These are phyloP conservation scores for Zapus hudsonius DNA, from an alignment of 2,113 vertebrate genomes.

Conservation along the genomic window DNA sequence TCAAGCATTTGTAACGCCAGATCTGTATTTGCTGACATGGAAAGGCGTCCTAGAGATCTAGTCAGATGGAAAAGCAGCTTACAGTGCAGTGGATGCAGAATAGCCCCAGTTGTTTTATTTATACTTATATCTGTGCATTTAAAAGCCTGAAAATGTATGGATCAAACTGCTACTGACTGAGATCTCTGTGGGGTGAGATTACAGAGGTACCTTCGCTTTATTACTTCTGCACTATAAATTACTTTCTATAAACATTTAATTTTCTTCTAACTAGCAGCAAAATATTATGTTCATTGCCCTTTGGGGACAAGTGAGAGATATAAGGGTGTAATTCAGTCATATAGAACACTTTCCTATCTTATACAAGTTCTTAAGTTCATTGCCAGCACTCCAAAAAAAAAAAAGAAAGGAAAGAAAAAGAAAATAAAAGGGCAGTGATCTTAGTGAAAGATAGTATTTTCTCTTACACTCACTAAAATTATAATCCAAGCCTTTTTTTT, in stretches of 20 bases:
- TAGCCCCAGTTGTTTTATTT: constrained; percentile 32
- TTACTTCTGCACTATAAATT: background rate
- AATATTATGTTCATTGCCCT: constrained; percentile 11
- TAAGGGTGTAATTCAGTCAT: rapidly evolving
- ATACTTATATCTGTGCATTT: background rate
- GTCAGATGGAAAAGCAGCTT: constrained; percentile 14
- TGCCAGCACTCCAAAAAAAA: background rate
- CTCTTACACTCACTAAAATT: constrained; percentile 29
- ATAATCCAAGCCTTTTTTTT: constrained; percentile 1
- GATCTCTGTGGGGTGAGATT: background rate
- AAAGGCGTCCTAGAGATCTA: background rate
- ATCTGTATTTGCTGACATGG: constrained; percentile 21
- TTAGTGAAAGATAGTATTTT: background rate
- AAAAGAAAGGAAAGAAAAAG: too few species aligned
- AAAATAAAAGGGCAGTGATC: too few species aligned
- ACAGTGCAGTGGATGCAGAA: background rate
- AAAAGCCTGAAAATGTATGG: background rate
- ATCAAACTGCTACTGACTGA: background rate
- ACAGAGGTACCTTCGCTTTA: background rate
- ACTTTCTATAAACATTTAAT: constrained; percentile 22
- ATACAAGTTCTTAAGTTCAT: background rate
- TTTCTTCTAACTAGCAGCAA: background rate
- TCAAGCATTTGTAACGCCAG: background rate
- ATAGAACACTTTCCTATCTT: background rate
- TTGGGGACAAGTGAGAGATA: background rate